These are phyloP conservation scores for Campoletis sonorensis DNA, from an alignment of 1,140 invertebrate species.

Conservation along the genomic window DNA sequence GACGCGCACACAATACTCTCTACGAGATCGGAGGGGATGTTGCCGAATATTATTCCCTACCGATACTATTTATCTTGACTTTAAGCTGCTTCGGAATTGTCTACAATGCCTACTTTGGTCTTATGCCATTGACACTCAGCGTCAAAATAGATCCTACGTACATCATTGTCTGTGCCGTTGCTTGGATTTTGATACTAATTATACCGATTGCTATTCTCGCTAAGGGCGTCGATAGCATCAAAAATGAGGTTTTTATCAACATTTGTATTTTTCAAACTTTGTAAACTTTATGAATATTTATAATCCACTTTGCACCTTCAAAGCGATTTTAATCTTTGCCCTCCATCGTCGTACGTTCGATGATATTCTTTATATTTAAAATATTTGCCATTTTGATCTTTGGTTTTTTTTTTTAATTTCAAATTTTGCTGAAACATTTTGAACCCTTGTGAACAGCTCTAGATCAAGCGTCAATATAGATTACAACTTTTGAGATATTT, in stretches of 20 bases:
- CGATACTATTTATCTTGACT: slow-evolving; percentile 17
- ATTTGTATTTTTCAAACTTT: neutral
- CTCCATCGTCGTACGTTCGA: neutral
- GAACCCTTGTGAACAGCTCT: too few species aligned
- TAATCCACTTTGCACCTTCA: neutral
- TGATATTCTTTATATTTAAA: neutral
- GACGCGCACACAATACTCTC: slow-evolving; percentile 18
- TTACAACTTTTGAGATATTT: neutral
- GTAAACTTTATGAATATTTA: neutral
- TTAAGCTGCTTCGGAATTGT: neutral
- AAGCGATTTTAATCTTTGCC: neutral
- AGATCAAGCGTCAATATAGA: neutral
- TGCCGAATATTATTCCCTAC: slow-evolving; percentile 30
- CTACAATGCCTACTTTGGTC: neutral
- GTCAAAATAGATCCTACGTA: neutral
- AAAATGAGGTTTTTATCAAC: slow-evolving; percentile 9
- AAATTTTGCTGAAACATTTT: too few species aligned
- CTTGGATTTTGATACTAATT: neutral
- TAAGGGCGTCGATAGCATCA: neutral
- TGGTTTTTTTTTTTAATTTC: too few species aligned
- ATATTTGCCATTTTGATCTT: neutral
- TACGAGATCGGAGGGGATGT: slow-evolving; percentile 13
- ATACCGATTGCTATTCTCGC: slow-evolving; percentile 32
- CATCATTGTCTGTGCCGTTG: neutral
- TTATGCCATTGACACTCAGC: slow-evolving; percentile 3